Percentiles rank a stretch among this genome's conserved stretches.
phyloP scores from a whole-genome alignment of 2,113 vertebrate species.

The Rhinichthys klamathensis region DNA sequence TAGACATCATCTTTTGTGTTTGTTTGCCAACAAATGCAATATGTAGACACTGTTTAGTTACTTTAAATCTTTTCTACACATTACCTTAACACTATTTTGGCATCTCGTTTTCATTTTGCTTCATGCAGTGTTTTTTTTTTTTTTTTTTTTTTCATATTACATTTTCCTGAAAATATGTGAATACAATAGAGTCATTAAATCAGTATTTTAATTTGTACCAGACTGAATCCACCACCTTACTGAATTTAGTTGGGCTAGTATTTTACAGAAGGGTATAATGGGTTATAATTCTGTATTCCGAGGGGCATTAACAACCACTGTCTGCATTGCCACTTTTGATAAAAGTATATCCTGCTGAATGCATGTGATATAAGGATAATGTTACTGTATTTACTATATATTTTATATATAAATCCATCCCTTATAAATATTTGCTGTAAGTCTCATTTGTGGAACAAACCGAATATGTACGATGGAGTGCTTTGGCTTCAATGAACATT shows the following conservation, averaged over 20 bases:
- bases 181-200: slow-evolving; percentile 61
- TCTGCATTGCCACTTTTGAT: slow-evolving; percentile 78
- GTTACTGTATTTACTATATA: slow-evolving; percentile 76
- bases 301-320: slow-evolving; percentile 87
- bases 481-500: slow-evolving; percentile 67
- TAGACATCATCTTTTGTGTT: slow-evolving; percentile 65
- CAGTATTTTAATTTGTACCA: slow-evolving; percentile 61
- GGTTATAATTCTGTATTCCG: slow-evolving; percentile 73
- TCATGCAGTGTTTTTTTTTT: slow-evolving; percentile 59
- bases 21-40: slow-evolving; percentile 65
- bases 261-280: slow-evolving; percentile 73
- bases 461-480: slow-evolving; percentile 68
- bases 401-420: slow-evolving; percentile 66
- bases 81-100: slow-evolving; percentile 47
- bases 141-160: slow-evolving; percentile 73
- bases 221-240: slow-evolving; percentile 86
- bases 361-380: slow-evolving; percentile 65
- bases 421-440: slow-evolving; percentile 69
- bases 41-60: slow-evolving; percentile 61
- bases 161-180: slow-evolving; percentile 80
- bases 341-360: slow-evolving; percentile 72
- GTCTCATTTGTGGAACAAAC: slow-evolving; percentile 56
- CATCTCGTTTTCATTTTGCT: slow-evolving; percentile 60
- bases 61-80: slow-evolving; percentile 40
- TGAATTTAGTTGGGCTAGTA: slow-evolving; percentile 70